These are phyloP conservation scores for Chironomus tepperi DNA, from an alignment of 1,140 invertebrate species.

Conservation along the genomic window DNA sequence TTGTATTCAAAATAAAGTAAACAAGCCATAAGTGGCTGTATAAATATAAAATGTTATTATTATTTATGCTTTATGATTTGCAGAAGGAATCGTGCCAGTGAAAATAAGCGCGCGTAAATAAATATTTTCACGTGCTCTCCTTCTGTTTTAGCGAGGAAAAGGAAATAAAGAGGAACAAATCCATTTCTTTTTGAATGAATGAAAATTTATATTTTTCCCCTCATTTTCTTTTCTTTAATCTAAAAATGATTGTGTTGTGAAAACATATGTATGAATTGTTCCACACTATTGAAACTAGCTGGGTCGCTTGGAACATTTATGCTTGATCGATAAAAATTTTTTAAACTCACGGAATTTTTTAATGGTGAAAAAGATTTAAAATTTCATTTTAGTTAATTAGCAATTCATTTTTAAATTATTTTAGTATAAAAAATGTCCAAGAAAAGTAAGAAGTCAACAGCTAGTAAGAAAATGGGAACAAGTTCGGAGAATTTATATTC, in stretches of 20 bases:
- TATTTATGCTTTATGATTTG: too few relatives aligned
- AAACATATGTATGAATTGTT: background rate
- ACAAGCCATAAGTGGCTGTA: too few relatives aligned
- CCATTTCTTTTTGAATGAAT: background rate
- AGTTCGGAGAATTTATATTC: background rate
- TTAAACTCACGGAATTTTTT: slow-evolving; percentile 7
- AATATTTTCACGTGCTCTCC: background rate
- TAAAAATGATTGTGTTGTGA: background rate
- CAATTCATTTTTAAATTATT: background rate
- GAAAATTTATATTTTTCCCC: background rate
- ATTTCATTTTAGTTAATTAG: background rate
- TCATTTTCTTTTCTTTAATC: background rate
- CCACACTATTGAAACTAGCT: background rate
- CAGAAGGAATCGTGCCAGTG: background rate
- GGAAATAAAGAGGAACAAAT: background rate
- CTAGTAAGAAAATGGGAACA: background rate
- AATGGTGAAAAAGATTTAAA: background rate
- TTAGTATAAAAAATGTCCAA: background rate
- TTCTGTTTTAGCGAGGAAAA: background rate
- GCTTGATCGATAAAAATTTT: slow-evolving; percentile 7
- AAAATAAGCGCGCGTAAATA: background rate
- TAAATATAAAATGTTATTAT: too few relatives aligned
- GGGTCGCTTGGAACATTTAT: background rate
- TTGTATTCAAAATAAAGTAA: too few relatives aligned
- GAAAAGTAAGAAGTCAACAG: background rate